phyloP scores from a whole-genome alignment of 2,888 invertebrate genomes.

The Athripsodes cinereus region DNA sequence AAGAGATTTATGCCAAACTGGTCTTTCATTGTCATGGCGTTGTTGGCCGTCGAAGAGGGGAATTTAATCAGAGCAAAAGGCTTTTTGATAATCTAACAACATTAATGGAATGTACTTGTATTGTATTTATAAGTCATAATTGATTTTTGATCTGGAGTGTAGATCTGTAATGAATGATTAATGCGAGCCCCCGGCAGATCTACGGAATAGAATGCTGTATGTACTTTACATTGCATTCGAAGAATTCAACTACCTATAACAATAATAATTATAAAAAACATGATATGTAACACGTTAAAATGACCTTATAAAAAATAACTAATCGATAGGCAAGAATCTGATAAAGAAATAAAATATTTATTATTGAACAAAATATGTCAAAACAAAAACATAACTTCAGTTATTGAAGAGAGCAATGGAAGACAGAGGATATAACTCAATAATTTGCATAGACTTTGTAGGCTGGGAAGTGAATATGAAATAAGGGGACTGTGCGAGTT shows the following conservation, averaged over 20 bases:
- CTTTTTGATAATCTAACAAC: background rate
- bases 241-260: background rate
- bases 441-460: too few relatives aligned
- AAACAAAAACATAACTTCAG: too few relatives aligned
- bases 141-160: background rate
- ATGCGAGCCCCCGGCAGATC: background rate
- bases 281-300: too few relatives aligned
- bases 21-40: background rate
- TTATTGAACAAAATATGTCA: too few relatives aligned
- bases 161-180: background rate
- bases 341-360: too few relatives aligned
- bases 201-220: background rate
- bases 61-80: background rate
- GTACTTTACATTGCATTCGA: background rate
- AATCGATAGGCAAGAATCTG: too few relatives aligned
- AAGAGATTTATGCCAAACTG: conserved; percentile 1
- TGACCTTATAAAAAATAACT: too few relatives aligned
- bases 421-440: too few relatives aligned
- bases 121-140: conserved; percentile 1
- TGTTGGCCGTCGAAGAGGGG: background rate
- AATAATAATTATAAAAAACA: too few relatives aligned
- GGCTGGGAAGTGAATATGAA: too few relatives aligned
- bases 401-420: too few relatives aligned
- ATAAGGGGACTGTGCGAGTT: too few relatives aligned
- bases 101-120: background rate